Base-by-base conservation (phyloP, 2,888 invertebrate species). In the Rotaria macrura region DNA sequence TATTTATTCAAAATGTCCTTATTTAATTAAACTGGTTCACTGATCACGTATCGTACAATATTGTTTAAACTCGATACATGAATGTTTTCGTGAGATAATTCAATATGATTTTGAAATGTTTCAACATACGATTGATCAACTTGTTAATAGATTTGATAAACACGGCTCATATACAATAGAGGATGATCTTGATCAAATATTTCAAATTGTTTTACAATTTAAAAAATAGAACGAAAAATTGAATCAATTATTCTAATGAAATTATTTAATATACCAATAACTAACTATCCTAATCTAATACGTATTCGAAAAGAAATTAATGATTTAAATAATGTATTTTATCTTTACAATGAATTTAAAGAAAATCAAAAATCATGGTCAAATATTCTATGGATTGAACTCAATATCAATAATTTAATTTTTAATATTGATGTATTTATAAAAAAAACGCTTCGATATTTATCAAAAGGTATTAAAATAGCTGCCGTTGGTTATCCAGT, bases 361-460 rank as follows among this genome's bases (percentile, higher is more conserved):
- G 92, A 92, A 87, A 94, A 94, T 0, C 92, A 95, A 79, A 94
- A 95, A 87, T 89, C 92, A 10, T 96, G 96, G 96, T 94, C 95
- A 0, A 94, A 94, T 90, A 95, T 95, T 0, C 90, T 96, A 20
- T 96, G 96, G 96, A 93, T 92, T 17, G 94, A 96, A 90, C 92
- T 96, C 84, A 94, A 96, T 91, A 94, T 96, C 2, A 94, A 94
- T 89, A 93, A 94, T 0, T 91, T 96, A 74, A 91, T 94, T 17
- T 95, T 95, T 86, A 96, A 95, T 9, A 95, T 96, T 89, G 96
- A 96, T 88, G 93, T 93, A 87, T 96, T 94, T 91, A 92, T 95
- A 87, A 94, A 94, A 89, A 94, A 94, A n/a, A n/a, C n/a, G 88
- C 94, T 94, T 88, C 92, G 94, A 85, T 94, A 94, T 90, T 91